Evolutionary conservation across 1,140 invertebrate species (phyloP), one percentile per base, ranked within the genome.

Genomic region (Trinorchestia longiramus): DNA sequence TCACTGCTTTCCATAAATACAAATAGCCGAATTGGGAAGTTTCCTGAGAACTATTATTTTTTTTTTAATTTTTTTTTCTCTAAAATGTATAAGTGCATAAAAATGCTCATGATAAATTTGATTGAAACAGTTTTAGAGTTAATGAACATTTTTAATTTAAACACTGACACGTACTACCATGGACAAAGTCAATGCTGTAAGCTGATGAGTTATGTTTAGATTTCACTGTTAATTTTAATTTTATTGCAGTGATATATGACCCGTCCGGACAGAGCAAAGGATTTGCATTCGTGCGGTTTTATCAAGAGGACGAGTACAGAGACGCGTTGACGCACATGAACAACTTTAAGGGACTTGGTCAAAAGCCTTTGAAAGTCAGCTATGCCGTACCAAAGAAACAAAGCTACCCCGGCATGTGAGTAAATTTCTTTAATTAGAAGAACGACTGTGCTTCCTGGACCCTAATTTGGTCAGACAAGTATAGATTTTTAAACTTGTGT

Each of bases 231-330:
- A 53, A 8, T 53, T 8, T 53, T 53, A 8, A 11, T 90, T 96
- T 77, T 97, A 95, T 97, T 97, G 62, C 97, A 98, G 99, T 99
- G 95, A 99, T 99, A 96, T 97, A 99, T 96, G 99, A 99, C 97
- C 98, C 98, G 96, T 98, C 98, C 97, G 99, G 99, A 36, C 98
- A 99, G 97, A 99, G 99, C 97, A 99, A 99, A 97, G 99, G 99
- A 62, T 99, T 99, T 97, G 99, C 99, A n/a, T 99, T 99, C 98
- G 98, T 99, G 0, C 98, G 99, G 97, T 99, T 99, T 97, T 98
- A 98, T 19, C 99, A 98, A 97, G 99, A 99, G 97, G 98, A 99
- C 96, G 99, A 99, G 97, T 99, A 99, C 97, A 99, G 99, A 97
- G 98, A 99, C 97, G 99, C 99, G 96, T 97, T 99, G 87, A 98